These are phyloP conservation scores for Cotesia glomerata DNA, from an alignment of 1,140 invertebrate genomes.

Conservation along the genomic window DNA sequence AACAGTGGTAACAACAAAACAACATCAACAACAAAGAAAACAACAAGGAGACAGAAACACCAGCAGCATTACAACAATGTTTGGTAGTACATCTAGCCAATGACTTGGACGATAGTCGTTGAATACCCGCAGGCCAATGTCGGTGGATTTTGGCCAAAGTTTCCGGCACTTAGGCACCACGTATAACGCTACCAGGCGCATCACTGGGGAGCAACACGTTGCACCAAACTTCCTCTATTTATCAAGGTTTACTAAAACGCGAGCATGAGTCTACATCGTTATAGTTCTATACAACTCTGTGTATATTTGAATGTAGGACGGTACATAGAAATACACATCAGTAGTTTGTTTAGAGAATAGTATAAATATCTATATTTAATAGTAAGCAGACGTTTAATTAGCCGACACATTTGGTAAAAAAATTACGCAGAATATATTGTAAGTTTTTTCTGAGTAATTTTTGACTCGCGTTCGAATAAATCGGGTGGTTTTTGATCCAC, in stretches of 20 bases:
- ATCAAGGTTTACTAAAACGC: constrained; percentile 40
- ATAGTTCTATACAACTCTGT: background rate
- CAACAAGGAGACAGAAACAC: too few relatives aligned
- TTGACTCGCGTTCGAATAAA: too few relatives aligned
- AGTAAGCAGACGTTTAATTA: constrained; percentile 5
- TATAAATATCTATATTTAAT: too few relatives aligned
- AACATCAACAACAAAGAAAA: too few relatives aligned
- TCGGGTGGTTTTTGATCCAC: background rate
- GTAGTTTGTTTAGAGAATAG: constrained; percentile 13
- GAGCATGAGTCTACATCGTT: constrained; percentile 5
- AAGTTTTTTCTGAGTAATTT: too few relatives aligned
- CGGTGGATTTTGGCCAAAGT: constrained; percentile 35
- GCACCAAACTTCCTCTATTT: constrained; percentile 50
- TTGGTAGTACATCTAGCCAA: background rate
- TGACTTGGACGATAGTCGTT: background rate
- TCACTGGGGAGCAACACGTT: constrained; percentile 45
- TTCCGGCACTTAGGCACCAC: constrained; percentile 39
- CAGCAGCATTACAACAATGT: background rate
- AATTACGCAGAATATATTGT: too few relatives aligned
- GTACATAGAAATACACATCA: background rate
- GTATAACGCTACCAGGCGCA: constrained; percentile 35
- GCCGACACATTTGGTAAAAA: background rate
- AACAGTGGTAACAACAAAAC: too few relatives aligned
- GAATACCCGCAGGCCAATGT: constrained; percentile 10
- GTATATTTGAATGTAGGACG: background rate